A percentile compares a stretch with the other conserved stretches of the same genome.
Conservation (phyloP, 1,140 invertebrate species). For the Bombus confusus region DNA sequence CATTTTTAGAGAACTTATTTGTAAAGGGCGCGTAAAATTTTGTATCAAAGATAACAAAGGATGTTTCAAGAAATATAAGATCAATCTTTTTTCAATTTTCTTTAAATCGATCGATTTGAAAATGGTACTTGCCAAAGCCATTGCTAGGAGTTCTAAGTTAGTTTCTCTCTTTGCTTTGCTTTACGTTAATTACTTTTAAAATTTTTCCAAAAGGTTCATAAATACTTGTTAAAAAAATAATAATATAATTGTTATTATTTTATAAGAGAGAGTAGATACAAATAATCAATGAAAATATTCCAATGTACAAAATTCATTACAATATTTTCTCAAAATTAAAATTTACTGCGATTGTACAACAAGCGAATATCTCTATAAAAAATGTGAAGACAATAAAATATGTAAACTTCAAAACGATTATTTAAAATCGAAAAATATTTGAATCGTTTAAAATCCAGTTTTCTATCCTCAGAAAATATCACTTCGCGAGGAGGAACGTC, state of each 20-base stretch:
- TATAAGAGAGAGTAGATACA: neutral
- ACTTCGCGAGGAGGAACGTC: constrained; percentile 11
- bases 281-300: neutral
- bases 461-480: constrained; percentile 14
- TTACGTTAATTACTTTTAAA: neutral
- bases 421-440: constrained; percentile 13
- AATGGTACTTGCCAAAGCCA: neutral
- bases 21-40: neutral
- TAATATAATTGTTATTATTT: neutral
- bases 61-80: too few relatives aligned
- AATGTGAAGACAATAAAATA: constrained; percentile 20
- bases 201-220: neutral
- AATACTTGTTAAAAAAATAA: neutral
- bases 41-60: neutral
- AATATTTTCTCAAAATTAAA: neutral
- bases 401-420: constrained; percentile 18
- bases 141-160: neutral
- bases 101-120: neutral
- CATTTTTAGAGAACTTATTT: neutral
- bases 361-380: constrained; percentile 23
- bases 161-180: neutral
- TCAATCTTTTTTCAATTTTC: too few relatives aligned
- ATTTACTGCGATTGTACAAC: neutral
- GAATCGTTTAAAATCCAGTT: neutral
- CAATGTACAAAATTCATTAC: neutral